These are phyloP conservation scores for Rotaria socialis DNA, from an alignment of 2,888 invertebrate species.

Conservation along the genomic window DNA sequence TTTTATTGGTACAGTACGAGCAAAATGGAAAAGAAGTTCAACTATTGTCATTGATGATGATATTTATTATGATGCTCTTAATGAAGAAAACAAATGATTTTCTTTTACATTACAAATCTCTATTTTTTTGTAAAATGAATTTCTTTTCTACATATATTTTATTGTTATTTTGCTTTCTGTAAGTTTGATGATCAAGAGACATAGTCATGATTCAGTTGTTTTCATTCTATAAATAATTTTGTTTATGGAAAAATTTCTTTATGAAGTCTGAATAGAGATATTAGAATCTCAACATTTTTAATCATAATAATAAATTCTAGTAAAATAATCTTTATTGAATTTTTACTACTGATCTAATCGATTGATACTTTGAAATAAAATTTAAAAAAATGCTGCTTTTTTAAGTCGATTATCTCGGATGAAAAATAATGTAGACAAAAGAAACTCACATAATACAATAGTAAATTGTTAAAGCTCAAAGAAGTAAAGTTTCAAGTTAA, in stretches of 20 bases:
- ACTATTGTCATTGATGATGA: not conserved
- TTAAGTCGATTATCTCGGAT: no score
- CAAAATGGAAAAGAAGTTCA: not conserved
- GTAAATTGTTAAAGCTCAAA: no score
- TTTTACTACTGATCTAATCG: no score
- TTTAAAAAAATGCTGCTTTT: no score
- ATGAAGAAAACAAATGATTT: not conserved
- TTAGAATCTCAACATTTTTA: no score
- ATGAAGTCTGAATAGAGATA: no score
- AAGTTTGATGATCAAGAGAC: not conserved
- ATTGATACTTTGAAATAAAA: no score
- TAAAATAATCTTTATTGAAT: no score
- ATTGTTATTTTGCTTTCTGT: slow-evolving; percentile 15
- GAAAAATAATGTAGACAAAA: no score
- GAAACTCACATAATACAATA: no score
- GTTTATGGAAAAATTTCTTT: not conserved
- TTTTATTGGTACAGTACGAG: not conserved
- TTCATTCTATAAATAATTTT: not conserved
- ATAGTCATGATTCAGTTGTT: not conserved
- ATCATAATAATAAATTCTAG: no score
- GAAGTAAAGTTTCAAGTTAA: no score
- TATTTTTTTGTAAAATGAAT: not conserved
- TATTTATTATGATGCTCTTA: not conserved
- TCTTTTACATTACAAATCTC: not conserved
- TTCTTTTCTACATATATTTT: not conserved